Evolutionary conservation across 2,113 vertebrate genomes (phyloP).

Genomic region (Plotosus lineatus): DNA sequence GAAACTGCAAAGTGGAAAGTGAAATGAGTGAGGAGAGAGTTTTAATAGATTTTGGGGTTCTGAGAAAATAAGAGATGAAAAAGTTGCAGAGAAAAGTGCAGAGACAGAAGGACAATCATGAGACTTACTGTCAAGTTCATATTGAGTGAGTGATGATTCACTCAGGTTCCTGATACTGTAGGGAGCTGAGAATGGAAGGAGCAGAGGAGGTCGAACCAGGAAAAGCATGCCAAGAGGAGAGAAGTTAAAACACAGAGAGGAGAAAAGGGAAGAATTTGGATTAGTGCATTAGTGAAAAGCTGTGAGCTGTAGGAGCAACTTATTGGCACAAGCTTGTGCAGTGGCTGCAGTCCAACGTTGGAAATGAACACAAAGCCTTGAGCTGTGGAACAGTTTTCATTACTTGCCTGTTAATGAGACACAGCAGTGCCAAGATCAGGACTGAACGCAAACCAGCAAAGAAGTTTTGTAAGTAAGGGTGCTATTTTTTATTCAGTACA

Average conservation of each 20-base stretch:
- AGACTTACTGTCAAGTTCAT: conserved; percentile 96
- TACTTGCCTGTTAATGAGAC: conserved; percentile 41
- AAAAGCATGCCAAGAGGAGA: conserved; percentile 21
- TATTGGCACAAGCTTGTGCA: conserved; percentile 1
- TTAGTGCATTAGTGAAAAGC: conserved; percentile 52
- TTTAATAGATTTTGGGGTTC: not conserved
- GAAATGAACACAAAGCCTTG: conserved; percentile 23
- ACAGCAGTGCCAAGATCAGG: conserved; percentile 19
- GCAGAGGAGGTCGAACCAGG: conserved; percentile 40
- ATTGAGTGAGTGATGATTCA: conserved; percentile 91
- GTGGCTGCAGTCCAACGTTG: conserved; percentile 7
- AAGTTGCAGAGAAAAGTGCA: not conserved
- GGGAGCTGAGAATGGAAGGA: conserved; percentile 70
- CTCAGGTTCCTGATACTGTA: conserved; percentile 90
- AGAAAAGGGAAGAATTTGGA: conserved; percentile 48
- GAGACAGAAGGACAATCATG: conserved; percentile 9
- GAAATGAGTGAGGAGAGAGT: conserved; percentile 31
- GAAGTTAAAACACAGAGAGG: conserved; percentile 44
- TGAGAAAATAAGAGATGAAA: not conserved
- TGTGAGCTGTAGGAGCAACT: conserved; percentile 9
- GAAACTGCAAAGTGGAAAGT: not conserved
- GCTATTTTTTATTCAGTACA: conserved; percentile 1
- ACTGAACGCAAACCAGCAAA: conserved; percentile 30
- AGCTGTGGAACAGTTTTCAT: conserved; percentile 27
- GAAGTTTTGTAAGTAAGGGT: not conserved